Percentiles rank a stretch among this genome's conserved stretches.
phyloP scores from a whole-genome alignment of 2,797 vertebrate genomes.

The Gymnopithys bicolor region DNA sequence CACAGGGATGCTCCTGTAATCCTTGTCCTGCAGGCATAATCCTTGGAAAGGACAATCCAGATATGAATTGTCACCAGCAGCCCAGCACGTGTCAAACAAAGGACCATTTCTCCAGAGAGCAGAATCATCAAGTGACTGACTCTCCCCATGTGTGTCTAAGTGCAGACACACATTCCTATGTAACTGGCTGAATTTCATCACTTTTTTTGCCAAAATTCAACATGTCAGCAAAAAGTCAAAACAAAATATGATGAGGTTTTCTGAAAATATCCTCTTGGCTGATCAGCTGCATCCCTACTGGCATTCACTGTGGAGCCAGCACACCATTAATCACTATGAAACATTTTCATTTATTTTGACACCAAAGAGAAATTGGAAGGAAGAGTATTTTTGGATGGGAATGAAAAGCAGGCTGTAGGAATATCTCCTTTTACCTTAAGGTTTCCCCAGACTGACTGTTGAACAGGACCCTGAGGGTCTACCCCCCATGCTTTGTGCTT shows the following conservation, averaged over 20 bases:
- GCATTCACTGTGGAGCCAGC: conserved; percentile 17
- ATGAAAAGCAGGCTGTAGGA: background rate
- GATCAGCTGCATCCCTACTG: conserved; percentile 18
- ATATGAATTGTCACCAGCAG: background rate
- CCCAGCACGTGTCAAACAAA: rapidly evolving
- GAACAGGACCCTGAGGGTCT: background rate
- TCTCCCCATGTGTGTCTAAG: rapidly evolving
- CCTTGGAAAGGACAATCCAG: background rate
- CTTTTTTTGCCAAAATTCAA: conserved; percentile 13
- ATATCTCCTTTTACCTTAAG: background rate
- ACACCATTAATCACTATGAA: conserved; percentile 50
- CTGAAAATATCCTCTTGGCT: conserved; percentile 33
- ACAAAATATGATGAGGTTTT: conserved; percentile 40
- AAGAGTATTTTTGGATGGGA: conserved; percentile 1
- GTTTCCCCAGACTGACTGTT: background rate
- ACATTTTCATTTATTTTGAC: conserved; percentile 63
- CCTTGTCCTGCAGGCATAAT: background rate
- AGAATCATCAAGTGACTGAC: background rate
- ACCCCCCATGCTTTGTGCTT: background rate
- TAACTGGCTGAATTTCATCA: background rate
- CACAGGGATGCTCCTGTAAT: background rate
- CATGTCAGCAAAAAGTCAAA: conserved; percentile 34
- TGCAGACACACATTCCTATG: background rate
- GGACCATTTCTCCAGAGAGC: background rate
- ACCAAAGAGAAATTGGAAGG: conserved; percentile 38